Percentiles rank a stretch among this genome's conserved stretches.
Evolutionary conservation across 2,888 invertebrate species (phyloP).

Genomic region (Campoplex nolae): DNA sequence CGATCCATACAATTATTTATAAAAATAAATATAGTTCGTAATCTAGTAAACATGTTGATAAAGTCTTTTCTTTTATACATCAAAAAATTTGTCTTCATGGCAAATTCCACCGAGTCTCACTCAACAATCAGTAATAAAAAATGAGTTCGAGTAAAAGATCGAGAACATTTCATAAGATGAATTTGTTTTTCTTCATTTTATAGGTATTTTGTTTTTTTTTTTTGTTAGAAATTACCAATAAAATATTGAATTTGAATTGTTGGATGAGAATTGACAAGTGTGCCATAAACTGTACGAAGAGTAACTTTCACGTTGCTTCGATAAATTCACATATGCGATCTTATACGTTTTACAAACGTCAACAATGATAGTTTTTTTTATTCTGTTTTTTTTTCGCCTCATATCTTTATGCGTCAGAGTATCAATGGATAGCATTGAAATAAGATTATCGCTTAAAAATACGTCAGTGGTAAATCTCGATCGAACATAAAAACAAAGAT

Average conservation of each 20-base stretch:
- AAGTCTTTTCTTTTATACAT: constrained; percentile 65
- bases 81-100: constrained; percentile 43
- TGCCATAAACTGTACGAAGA: constrained; percentile 49
- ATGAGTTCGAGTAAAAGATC: not conserved
- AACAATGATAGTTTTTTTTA: constrained; percentile 42
- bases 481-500: not conserved
- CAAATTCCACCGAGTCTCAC: not conserved
- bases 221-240: not conserved
- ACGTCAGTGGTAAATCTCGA: constrained; percentile 17
- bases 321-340: constrained; percentile 51
- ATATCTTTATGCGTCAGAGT: not conserved
- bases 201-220: not conserved
- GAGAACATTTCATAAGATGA: not conserved
- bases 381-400: not conserved
- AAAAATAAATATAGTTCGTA: constrained; percentile 72
- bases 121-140: not conserved
- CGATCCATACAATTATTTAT: constrained; percentile 61
- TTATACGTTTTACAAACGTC: constrained; percentile 52
- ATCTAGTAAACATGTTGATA: constrained; percentile 68
- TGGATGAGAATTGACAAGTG: constrained; percentile 6
- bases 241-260: constrained; percentile 26
- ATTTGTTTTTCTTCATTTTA: not conserved
- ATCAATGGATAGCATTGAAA: not conserved
- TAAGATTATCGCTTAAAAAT: not conserved
- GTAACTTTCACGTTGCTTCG: constrained; percentile 48